phyloP scores from a whole-genome alignment of 2,888 invertebrate genomes.

The Lucinisca nassula region DNA sequence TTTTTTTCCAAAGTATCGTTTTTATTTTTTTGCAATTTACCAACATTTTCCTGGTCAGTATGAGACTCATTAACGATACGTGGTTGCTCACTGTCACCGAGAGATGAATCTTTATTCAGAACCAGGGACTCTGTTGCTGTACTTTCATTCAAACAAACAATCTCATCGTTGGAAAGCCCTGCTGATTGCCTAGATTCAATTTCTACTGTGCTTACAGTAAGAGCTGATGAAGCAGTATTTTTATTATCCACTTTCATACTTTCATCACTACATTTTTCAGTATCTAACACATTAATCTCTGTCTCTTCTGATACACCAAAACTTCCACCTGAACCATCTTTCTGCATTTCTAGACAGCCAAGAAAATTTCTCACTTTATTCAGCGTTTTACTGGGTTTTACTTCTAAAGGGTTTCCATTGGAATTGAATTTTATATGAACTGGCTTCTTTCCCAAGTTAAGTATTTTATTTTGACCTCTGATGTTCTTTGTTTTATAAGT shows the following conservation, averaged over 20 bases:
- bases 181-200: neutral
- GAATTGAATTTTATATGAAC: constrained; percentile 80
- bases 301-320: no score
- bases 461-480: constrained; percentile 55
- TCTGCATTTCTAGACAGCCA: constrained; percentile 17
- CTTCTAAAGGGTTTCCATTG: constrained; percentile 74
- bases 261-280: neutral
- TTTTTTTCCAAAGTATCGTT: no score
- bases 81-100: no score
- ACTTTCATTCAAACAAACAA: neutral
- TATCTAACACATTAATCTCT: neutral
- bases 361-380: constrained; percentile 78
- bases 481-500: constrained; percentile 77
- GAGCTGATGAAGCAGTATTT: neutral
- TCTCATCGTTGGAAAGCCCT: neutral
- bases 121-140: neutral
- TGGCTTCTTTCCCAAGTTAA: constrained; percentile 75
- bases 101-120: no score
- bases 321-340: neutral
- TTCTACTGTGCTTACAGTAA: neutral
- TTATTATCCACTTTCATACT: neutral
- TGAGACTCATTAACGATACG: no score
- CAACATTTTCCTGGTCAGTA: no score
- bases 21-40: no score
- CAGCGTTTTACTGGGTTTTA: constrained; percentile 70